phyloP scores from a whole-genome alignment of 2,888 invertebrate genomes.

The Apamea monoglypha region DNA sequence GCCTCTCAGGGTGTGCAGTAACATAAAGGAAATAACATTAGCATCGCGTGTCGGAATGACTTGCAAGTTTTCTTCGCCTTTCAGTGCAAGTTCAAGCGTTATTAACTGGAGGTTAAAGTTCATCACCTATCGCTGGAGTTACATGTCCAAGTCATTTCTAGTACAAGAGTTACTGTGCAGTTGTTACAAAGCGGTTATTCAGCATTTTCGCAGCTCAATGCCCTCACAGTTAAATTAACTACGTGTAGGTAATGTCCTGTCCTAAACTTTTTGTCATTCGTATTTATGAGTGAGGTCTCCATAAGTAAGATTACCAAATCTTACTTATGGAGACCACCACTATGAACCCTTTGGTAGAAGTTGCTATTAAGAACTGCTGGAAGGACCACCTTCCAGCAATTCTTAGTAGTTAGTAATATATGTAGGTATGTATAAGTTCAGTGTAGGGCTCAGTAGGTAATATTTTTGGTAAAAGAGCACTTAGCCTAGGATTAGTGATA shows the following conservation, averaged over 20 bases:
- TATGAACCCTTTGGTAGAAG: too few relatives aligned
- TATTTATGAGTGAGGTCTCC: background rate
- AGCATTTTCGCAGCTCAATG: conserved; percentile 34
- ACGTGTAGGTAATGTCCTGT: background rate
- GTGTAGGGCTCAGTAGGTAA: background rate
- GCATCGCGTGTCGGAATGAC: conserved; percentile 27
- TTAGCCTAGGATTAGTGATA: background rate
- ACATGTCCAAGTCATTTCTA: conserved; percentile 9
- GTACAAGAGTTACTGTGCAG: background rate
- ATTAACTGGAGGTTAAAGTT: conserved; percentile 38
- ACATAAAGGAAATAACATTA: conserved; percentile 22
- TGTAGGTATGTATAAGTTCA: background rate
- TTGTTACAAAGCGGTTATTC: conserved; percentile 16
- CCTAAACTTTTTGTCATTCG: background rate
- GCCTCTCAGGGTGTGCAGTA: conserved; percentile 6
- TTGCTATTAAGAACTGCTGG: too few relatives aligned
- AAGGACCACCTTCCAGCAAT: background rate
- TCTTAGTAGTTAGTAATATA: too few relatives aligned
- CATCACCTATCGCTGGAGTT: conserved; percentile 5
- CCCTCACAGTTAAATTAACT: background rate
- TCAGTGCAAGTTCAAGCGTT: conserved; percentile 31
- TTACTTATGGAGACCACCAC: too few relatives aligned
- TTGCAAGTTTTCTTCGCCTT: conserved; percentile 36
- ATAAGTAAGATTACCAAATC: background rate
- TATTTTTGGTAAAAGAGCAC: background rate